These are phyloP conservation scores for Aplocera efformata DNA, from an alignment of 2,888 invertebrate species.

Conservation along the genomic window DNA sequence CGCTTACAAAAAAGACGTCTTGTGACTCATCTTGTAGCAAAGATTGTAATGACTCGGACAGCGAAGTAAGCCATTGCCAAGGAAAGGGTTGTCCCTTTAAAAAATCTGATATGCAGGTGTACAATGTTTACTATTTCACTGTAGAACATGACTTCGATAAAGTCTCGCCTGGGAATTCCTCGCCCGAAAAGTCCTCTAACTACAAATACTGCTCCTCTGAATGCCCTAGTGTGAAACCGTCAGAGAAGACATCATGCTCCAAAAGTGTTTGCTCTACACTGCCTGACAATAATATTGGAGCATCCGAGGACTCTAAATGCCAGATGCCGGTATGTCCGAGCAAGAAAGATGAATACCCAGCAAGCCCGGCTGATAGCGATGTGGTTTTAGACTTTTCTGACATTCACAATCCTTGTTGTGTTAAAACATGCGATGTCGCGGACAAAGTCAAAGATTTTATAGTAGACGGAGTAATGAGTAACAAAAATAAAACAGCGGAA, in stretches of 20 bases:
- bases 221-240: slow-evolving; percentile 49
- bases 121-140: slow-evolving; percentile 65
- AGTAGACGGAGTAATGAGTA: slow-evolving; percentile 42
- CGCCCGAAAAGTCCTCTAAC: slow-evolving; percentile 33
- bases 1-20: slow-evolving; percentile 43
- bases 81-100: slow-evolving; percentile 52
- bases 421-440: slow-evolving; percentile 59
- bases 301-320: slow-evolving; percentile 33
- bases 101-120: slow-evolving; percentile 39
- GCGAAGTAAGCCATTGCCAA: slow-evolving; percentile 43
- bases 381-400: slow-evolving; percentile 52
- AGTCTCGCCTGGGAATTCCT: slow-evolving; percentile 23
- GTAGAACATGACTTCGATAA: slow-evolving; percentile 57
- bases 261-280: slow-evolving; percentile 46
- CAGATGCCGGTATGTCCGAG: slow-evolving; percentile 41
- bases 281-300: slow-evolving; percentile 16
- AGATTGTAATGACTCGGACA: slow-evolving; percentile 48
- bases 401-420: slow-evolving; percentile 62
- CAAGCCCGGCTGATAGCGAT: slow-evolving; percentile 68
- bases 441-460: slow-evolving; percentile 66
- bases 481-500: slow-evolving; percentile 32
- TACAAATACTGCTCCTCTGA: slow-evolving; percentile 48
- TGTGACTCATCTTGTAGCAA: slow-evolving; percentile 51
- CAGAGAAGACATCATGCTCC: slow-evolving; percentile 46
- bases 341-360: slow-evolving; percentile 28